Evolutionary conservation across 2,797 vertebrate genomes (phyloP).

Genomic region (Sardinella longiceps): DNA sequence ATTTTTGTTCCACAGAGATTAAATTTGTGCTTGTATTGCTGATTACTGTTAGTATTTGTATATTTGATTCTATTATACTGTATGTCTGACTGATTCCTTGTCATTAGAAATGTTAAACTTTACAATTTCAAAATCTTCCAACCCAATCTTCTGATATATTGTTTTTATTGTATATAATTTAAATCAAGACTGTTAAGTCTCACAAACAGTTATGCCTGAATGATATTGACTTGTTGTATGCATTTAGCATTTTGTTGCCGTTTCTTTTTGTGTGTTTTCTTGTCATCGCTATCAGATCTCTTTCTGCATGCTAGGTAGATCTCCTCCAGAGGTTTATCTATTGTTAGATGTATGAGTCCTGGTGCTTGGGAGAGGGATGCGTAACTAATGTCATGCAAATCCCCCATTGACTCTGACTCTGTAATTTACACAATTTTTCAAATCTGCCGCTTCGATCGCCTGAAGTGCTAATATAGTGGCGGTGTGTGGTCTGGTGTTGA

Average conservation of each 20-base stretch:
- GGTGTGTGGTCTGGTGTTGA: slow-evolving; percentile 10
- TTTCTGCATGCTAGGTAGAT: slow-evolving; percentile 4
- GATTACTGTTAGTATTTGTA: neutral
- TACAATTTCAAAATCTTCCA: neutral
- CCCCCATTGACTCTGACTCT: neutral
- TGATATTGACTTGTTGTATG: neutral
- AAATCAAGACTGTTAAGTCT: too few relatives aligned
- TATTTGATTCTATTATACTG: neutral
- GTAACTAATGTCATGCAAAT: slow-evolving; percentile 15
- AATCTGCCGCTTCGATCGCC: neutral
- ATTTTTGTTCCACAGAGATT: neutral
- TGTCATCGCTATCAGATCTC: slow-evolving; percentile 7
- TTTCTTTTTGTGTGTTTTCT: neutral
- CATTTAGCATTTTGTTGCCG: neutral
- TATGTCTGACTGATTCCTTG: neutral
- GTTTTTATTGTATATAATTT: too few relatives aligned
- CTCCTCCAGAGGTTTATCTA: slow-evolving; percentile 2
- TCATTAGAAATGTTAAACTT: neutral
- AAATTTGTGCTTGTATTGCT: neutral
- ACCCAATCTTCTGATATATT: too few relatives aligned
- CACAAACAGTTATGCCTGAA: neutral
- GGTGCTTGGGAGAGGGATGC: neutral
- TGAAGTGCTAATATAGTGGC: neutral
- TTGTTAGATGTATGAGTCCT: neutral
- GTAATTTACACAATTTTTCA: slow-evolving; percentile 3